Base-by-base conservation (phyloP, 2,888 invertebrate genomes). In the Macaria notata region DNA sequence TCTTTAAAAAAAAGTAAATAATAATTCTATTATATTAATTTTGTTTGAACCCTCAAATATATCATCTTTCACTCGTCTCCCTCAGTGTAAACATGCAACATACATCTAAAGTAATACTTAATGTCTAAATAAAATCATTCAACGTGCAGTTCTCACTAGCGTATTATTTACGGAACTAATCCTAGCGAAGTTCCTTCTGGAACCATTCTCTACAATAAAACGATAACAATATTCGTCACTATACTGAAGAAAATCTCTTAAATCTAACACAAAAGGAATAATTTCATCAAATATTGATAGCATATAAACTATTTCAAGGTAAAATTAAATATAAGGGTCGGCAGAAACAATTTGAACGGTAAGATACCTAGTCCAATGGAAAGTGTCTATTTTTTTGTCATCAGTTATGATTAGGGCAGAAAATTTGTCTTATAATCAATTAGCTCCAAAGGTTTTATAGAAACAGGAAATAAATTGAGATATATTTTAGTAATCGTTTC, bases 41-140 rank as follows among this genome's bases (percentile, higher is more conserved):
- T 83, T 74, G 74, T 81, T 83, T 73, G 74, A 81, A 76, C 71
- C 75, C 63, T 75, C 68, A 77, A 82, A 86, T 84, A 84, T 53
- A 65, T 58, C 56, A 62, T 62, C 59, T 66, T 65, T 58, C 62
- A 59, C n/a, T 41, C 41, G 1, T 36, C 33, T 1, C 4, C 4
- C 41, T 8, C 2, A 41, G 38, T 38, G 1, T n/a, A n/a, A 53
- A 59, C 46, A 49, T 59, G 64, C 69, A 61, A 67, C 69, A 72
- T 76, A 56, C 66, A 61, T 70, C 70, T 65, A 75, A 74, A 73
- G 75, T 78, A 83, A 83, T 80, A 76, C 79, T 79, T 78, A 79
- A 41, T 6, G 65, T 59, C 75, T 79, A 79, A 73, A 73, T 75
- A 77, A 76, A 78, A 78, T 75, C 76, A 77, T 76, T 74, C 73